Base-by-base conservation (phyloP, 2,797 vertebrate genomes). In the Phoeniculus purpureus region DNA sequence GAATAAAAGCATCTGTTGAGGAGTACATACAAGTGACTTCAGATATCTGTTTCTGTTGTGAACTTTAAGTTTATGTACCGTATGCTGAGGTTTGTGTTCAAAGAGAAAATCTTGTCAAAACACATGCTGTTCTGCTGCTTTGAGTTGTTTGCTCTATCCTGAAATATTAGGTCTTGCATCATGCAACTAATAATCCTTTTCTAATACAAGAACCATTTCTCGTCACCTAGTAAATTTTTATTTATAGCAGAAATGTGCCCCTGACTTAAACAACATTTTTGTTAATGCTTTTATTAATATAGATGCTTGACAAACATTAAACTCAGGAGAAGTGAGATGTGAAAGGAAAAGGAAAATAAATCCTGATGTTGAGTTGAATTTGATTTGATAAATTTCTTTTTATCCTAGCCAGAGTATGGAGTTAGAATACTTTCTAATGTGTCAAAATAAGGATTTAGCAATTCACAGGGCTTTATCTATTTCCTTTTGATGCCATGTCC, bases 381-480 rank as follows among this genome's bases (percentile, higher is more conserved):
- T 14, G 1, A 7, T 82, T 37, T 37, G 37, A 37, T 37, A 12
- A 18, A 8, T 45, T 32, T 73, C 10, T 81, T 82, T 81, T 47
- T 5, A 16, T 62, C 48, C 18, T 87, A 85, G 56, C 66, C 62
- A 87, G 92, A 89, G 92, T 91, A 60, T 92, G 82, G 79, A 85
- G 59, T 90, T 77, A 85, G 43, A 93, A 92, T 15, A 5, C 68
- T 70, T 66, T 62, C 45, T 45, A 50, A 29, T 55, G 22, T 45
- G 6, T 59, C 50, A 48, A 59, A 85, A 62, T 64, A 54, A 75
- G 45, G 23, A 59, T 51, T 68, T 68, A 77, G 29, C 16, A 45
- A 7, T 45, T 82, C 32, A 75, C 40, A 34, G 23, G 22, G 3
- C 51, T 92, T 74, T 51, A 31, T 47, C 18, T 54, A 1, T 61